Percentiles rank a stretch among this genome's conserved stretches.
Conservation (phyloP, 2,113 vertebrate species). For the Pelvicachromis taeniatus region DNA sequence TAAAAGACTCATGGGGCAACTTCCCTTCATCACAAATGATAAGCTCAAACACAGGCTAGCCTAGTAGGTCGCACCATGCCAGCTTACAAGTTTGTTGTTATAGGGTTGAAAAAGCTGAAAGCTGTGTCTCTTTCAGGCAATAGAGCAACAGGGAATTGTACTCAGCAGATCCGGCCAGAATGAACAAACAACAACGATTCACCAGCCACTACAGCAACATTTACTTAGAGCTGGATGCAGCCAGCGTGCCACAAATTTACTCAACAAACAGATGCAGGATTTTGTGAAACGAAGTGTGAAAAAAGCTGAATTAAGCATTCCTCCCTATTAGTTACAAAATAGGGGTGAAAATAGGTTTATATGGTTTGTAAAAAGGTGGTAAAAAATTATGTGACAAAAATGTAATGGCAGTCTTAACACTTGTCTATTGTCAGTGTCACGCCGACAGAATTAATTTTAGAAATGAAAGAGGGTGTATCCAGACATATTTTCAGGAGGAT, state of each 20-base stretch:
- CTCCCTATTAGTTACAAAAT: neutral
- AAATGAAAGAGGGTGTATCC: neutral
- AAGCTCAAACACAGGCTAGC: neutral
- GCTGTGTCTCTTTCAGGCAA: constrained; percentile 10
- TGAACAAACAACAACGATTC: constrained; percentile 10
- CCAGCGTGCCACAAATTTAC: neutral
- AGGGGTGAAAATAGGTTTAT: neutral
- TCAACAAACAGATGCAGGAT: neutral
- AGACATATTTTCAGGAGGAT: neutral
- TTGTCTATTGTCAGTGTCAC: neutral
- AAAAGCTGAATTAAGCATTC: neutral
- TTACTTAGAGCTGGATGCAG: neutral
- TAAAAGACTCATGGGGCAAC: neutral
- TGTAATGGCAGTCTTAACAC: neutral
- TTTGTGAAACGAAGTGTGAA: constrained; percentile 2
- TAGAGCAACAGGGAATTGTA: constrained; percentile 21
- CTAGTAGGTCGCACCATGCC: constrained; percentile 3
- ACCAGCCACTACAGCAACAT: neutral
- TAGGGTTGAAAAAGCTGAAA: constrained; percentile 17
- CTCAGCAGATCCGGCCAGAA: constrained; percentile 1
- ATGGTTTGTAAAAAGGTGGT: neutral
- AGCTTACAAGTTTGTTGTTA: constrained; percentile 14
- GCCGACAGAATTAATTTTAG: neutral
- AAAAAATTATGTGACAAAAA: neutral
- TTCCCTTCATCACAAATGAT: constrained; percentile 18